phyloP scores from a whole-genome alignment of 2,888 invertebrate species.

The Hirudinaria manillensis region DNA sequence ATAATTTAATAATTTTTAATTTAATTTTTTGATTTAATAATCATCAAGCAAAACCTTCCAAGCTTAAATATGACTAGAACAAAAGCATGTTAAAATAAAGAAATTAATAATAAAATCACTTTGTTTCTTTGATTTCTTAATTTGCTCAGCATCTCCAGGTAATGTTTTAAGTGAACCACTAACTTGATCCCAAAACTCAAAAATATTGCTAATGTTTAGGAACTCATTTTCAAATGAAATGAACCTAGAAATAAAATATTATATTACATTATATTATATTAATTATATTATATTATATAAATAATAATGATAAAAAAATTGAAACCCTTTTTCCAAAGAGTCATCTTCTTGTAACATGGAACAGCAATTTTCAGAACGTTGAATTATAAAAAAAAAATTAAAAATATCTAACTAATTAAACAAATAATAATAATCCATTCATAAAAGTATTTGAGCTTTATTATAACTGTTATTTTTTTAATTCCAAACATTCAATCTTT shows the following conservation, averaged over 20 bases:
- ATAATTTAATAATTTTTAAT: too few relatives aligned
- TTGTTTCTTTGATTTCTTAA: conserved; percentile 44
- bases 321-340: not conserved
- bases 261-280: too few relatives aligned
- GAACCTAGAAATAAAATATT: conserved; percentile 43
- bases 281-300: too few relatives aligned
- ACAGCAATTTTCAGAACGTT: not conserved
- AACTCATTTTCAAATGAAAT: conserved; percentile 50
- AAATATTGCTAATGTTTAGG: conserved; percentile 50
- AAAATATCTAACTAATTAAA: too few relatives aligned
- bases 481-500: too few relatives aligned
- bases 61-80: too few relatives aligned
- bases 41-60: too few relatives aligned
- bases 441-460: too few relatives aligned
- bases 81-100: not conserved
- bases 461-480: too few relatives aligned
- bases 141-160: conserved; percentile 44
- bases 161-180: conserved; percentile 47
- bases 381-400: not conserved
- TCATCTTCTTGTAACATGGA: not conserved
- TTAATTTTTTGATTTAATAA: too few relatives aligned
- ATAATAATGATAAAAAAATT: not conserved
- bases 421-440: too few relatives aligned
- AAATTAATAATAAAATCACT: conserved; percentile 26
- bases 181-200: conserved; percentile 53